Conservation (phyloP, 1,140 invertebrate genomes). For the Caenorhabditis remanei region DNA sequence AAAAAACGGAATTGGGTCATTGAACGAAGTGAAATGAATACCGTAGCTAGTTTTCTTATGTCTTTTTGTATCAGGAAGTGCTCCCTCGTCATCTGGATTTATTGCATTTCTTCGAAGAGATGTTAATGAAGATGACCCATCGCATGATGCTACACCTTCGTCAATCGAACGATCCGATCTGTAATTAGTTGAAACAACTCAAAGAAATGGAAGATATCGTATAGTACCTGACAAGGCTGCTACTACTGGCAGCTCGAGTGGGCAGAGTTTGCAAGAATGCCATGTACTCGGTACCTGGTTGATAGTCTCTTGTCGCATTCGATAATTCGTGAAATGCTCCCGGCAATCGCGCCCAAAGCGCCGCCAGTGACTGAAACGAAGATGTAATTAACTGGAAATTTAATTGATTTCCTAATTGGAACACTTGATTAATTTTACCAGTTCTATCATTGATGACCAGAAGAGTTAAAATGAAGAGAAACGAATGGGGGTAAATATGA, state of each 20-base stretch:
- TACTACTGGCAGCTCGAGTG: constrained; percentile 67
- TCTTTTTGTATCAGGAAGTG: constrained; percentile 56
- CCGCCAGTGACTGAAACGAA: constrained; percentile 64
- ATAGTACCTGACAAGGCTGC: constrained; percentile 63
- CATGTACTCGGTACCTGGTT: constrained; percentile 73
- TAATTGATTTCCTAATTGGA: not conserved
- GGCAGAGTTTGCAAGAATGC: constrained; percentile 70
- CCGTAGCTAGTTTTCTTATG: constrained; percentile 62
- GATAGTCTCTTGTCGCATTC: constrained; percentile 69
- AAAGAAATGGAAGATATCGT: not conserved
- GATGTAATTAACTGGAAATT: not conserved
- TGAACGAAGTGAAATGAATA: not conserved
- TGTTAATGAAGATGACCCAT: constrained; percentile 56
- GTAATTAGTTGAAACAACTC: not conserved
- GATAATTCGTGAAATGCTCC: constrained; percentile 72
- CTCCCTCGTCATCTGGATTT: constrained; percentile 68
- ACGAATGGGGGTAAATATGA: not conserved
- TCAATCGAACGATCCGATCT: constrained; percentile 60
- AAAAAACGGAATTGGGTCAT: not conserved
- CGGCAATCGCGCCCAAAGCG: constrained; percentile 65
- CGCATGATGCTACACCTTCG: constrained; percentile 58
- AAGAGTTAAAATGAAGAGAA: not conserved
- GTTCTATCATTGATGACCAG: not conserved
- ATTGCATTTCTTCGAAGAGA: constrained; percentile 69
- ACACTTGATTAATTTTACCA: not conserved